Conservation (phyloP, 2,797 vertebrate genomes). For the Sparidentex hasta region DNA sequence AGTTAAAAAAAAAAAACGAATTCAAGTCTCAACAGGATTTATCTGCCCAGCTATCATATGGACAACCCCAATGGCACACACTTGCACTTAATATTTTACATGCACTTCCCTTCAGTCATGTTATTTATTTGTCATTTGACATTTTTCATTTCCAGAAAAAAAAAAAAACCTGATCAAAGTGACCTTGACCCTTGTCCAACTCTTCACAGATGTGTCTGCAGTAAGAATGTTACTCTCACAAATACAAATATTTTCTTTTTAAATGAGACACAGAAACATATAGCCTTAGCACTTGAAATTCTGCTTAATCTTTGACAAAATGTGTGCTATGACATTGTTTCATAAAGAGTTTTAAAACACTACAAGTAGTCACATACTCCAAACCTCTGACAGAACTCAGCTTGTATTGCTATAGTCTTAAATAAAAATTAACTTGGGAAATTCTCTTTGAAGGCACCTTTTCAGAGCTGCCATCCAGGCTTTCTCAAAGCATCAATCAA, state of each 20-base stretch:
- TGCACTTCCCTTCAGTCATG: constrained; percentile 5
- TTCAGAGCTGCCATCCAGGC: not conserved
- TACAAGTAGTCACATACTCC: too few relatives aligned
- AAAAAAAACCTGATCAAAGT: not conserved
- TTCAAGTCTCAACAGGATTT: constrained; percentile 18
- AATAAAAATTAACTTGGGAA: too few relatives aligned
- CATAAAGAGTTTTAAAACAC: not conserved
- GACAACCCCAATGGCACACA: constrained; percentile 4
- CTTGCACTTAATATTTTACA: constrained; percentile 23
- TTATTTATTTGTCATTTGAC: constrained; percentile 1
- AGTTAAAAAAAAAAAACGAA: constrained; percentile 14
- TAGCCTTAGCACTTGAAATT: not conserved
- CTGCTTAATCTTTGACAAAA: not conserved
- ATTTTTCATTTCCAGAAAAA: constrained; percentile 19
- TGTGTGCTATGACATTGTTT: not conserved
- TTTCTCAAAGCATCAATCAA: not conserved
- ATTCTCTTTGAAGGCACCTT: not conserved
- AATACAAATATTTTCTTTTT: not conserved
- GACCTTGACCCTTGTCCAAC: not conserved
- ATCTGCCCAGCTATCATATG: constrained; percentile 12
- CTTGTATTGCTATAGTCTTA: too few relatives aligned
- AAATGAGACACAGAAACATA: not conserved
- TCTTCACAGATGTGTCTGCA: constrained; percentile 1
- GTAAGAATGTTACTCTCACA: not conserved
- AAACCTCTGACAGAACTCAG: not conserved